phyloP scores from a whole-genome alignment of 2,888 invertebrate species.

The Xylophagus ater region DNA sequence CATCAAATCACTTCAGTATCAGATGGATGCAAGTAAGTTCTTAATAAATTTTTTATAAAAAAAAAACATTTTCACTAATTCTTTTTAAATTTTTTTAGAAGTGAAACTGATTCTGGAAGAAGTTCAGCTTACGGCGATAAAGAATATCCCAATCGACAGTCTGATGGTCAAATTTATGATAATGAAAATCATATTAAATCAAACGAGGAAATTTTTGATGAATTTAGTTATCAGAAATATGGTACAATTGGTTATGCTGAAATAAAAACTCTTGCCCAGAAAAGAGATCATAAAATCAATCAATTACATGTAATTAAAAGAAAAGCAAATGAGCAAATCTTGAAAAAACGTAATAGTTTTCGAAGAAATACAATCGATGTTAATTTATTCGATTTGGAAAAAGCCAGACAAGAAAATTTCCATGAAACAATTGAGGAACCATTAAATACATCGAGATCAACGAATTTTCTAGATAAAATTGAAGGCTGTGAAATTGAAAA shows the following conservation, averaged over 20 bases:
- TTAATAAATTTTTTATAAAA: neutral
- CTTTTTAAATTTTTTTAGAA: conserved; percentile 8
- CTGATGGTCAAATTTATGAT: conserved; percentile 7
- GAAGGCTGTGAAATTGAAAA: neutral
- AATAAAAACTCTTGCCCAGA: conserved; percentile 5
- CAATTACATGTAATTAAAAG: conserved; percentile 14
- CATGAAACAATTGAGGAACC: conserved; percentile 1
- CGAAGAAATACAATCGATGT: conserved; percentile 21
- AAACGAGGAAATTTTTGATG: neutral
- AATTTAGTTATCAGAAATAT: conserved; percentile 11
- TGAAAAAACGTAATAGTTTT: conserved; percentile 13
- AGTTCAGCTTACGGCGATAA: conserved; percentile 18
- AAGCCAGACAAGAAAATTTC: conserved; percentile 11
- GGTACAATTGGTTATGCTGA: conserved; percentile 14
- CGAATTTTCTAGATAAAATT: conserved; percentile 15
- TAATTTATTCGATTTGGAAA: conserved; percentile 17
- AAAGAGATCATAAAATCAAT: neutral
- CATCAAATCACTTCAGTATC: neutral
- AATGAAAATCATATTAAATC: conserved; percentile 12
- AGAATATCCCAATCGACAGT: conserved; percentile 7
- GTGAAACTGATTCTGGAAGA: conserved; percentile 21
- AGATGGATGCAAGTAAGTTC: conserved; percentile 5
- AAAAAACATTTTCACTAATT: conserved; percentile 1
- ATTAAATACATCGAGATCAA: conserved; percentile 14
- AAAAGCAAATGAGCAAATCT: conserved; percentile 8